Evolutionary conservation across 2,888 invertebrate species (phyloP).

Genomic region (Acrobasis consociella): DNA sequence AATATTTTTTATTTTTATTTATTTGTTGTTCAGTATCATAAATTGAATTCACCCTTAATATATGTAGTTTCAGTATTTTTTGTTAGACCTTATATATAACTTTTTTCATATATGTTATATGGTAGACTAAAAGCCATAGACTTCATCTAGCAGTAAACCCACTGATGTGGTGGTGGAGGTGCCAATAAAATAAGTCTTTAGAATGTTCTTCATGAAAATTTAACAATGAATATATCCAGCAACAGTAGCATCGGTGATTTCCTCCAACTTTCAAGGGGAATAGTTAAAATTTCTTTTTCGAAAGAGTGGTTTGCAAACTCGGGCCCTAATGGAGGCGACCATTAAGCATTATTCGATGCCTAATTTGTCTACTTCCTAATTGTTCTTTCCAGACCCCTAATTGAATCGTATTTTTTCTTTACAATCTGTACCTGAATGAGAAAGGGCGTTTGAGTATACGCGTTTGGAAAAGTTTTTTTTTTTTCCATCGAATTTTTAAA

Average conservation of each 20-base stretch:
- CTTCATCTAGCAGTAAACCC: too few species aligned
- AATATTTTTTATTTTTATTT: too few species aligned
- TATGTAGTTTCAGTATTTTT: too few species aligned
- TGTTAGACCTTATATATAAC: too few species aligned
- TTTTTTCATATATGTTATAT: too few species aligned
- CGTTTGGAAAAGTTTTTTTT: background rate
- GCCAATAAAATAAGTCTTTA: too few species aligned
- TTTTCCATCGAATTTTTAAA: too few species aligned
- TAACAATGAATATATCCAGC: background rate
- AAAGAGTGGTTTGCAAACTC: constrained; percentile 63
- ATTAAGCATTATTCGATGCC: constrained; percentile 79
- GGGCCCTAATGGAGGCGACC: constrained; percentile 75
- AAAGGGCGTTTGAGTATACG: background rate
- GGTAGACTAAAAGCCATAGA: too few species aligned
- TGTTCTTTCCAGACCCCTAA: constrained; percentile 14
- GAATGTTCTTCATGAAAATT: too few species aligned
- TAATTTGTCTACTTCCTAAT: constrained; percentile 62
- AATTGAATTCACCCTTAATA: too few species aligned
- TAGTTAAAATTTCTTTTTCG: constrained; percentile 67
- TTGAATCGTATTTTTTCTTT: constrained; percentile 5
- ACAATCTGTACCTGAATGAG: background rate
- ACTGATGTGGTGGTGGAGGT: too few species aligned
- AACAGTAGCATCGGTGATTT: constrained; percentile 40
- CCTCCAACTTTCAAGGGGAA: constrained; percentile 63
- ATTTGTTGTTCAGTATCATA: too few species aligned